Percentiles rank a stretch among this genome's conserved stretches.
Conservation (phyloP, 2,113 vertebrate species). For the Gallinago undulata region DNA sequence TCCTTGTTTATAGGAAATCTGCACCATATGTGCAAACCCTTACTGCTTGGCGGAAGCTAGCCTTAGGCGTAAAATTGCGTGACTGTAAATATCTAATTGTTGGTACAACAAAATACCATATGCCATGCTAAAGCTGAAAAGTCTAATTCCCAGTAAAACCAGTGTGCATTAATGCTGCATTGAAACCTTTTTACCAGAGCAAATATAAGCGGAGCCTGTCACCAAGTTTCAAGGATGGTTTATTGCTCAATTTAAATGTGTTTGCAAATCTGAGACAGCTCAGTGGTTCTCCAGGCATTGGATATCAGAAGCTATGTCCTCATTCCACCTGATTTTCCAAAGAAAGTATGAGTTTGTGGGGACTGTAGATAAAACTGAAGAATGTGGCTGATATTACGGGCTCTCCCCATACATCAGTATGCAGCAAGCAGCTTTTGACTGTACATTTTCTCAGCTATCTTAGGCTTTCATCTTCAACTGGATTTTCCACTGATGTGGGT, state of each 20-base stretch:
- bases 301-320: not conserved
- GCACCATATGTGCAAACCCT: not conserved
- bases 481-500: accelerated
- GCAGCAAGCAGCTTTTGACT: not conserved
- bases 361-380: not conserved
- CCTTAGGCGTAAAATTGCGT: not conserved
- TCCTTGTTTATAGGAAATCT: not conserved
- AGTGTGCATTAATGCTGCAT: not conserved
- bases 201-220: not conserved
- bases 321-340: not conserved
- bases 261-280: not conserved
- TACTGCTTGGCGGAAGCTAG: not conserved
- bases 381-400: accelerated
- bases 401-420: not conserved
- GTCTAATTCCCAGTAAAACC: not conserved
- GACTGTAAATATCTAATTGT: constrained; percentile 3
- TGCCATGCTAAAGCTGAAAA: not conserved
- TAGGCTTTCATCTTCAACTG: not conserved
- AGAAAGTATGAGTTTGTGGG: not conserved
- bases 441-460: not conserved
- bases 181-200: not conserved
- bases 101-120: not conserved
- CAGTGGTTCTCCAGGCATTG: not conserved
- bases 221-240: not conserved
- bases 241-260: not conserved